Percentiles rank a stretch among this genome's conserved stretches.
Evolutionary conservation across 2,113 vertebrate species (phyloP).

Genomic region (Corynorhinus townsendii): DNA sequence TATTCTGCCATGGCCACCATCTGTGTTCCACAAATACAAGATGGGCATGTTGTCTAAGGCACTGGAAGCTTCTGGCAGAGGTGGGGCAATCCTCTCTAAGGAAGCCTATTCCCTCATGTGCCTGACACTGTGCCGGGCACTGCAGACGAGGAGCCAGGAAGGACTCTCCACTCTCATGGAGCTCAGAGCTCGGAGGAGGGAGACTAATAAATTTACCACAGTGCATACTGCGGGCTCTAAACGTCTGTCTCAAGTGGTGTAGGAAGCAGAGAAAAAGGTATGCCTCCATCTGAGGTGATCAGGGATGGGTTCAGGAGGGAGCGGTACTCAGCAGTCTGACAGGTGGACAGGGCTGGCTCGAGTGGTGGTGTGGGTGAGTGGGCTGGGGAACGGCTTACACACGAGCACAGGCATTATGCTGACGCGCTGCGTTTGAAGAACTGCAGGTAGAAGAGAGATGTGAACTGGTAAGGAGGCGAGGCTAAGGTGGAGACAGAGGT

Average conservation of each 20-base stretch:
- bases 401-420: too few relatives aligned
- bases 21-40: neutral
- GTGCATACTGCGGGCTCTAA: neutral
- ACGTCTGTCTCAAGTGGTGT: accelerated
- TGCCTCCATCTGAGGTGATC: neutral
- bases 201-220: neutral
- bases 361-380: accelerated
- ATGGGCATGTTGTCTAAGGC: too few relatives aligned
- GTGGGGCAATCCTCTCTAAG: neutral
- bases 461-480: neutral
- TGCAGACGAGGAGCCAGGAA: neutral
- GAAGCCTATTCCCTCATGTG: neutral
- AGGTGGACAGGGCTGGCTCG: neutral
- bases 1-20: neutral
- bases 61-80: neutral
- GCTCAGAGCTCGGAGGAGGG: neutral
- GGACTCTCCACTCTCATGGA: neutral
- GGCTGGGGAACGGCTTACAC: neutral
- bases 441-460: neutral
- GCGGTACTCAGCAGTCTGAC: neutral
- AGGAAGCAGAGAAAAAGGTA: neutral
- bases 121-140: neutral
- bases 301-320: neutral
- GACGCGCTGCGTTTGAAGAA: neutral
- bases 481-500: neutral